phyloP scores from a whole-genome alignment of 2,797 vertebrate genomes.

The Cygnus olor region DNA sequence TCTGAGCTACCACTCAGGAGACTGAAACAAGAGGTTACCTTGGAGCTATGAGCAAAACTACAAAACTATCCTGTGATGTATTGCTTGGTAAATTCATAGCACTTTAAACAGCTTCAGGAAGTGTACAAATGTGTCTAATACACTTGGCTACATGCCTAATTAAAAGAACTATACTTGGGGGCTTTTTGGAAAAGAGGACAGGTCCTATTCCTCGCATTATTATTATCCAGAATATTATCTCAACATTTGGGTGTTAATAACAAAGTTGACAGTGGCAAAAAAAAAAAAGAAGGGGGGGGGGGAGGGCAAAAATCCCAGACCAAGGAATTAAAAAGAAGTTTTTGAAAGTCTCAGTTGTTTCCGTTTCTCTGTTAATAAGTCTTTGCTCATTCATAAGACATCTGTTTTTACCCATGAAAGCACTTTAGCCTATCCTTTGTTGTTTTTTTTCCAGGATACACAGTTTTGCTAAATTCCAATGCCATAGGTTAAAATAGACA shows the following conservation, averaged over 20 bases:
- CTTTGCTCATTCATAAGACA: neutral
- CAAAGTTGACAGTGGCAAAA: neutral
- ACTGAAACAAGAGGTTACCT: neutral
- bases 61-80: neutral
- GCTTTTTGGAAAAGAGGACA: neutral
- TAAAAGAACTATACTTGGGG: neutral
- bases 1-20: constrained; percentile 5
- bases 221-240: neutral
- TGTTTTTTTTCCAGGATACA: neutral
- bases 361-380: neutral
- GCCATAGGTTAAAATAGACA: neutral
- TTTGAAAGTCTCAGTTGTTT: neutral
- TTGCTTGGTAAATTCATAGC: neutral
- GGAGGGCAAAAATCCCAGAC: no score
- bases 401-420: neutral
- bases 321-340: neutral
- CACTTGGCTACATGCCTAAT: neutral
- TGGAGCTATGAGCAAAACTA: neutral
- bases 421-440: neutral
- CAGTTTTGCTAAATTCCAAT: neutral
- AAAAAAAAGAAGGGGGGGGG: neutral
- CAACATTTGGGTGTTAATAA: neutral
- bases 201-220: neutral
- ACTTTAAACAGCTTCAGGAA: neutral
- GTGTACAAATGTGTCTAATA: neutral